Evolutionary conservation across 2,797 vertebrate genomes (phyloP).

Genomic region (Heteromormyrus szaboi): DNA sequence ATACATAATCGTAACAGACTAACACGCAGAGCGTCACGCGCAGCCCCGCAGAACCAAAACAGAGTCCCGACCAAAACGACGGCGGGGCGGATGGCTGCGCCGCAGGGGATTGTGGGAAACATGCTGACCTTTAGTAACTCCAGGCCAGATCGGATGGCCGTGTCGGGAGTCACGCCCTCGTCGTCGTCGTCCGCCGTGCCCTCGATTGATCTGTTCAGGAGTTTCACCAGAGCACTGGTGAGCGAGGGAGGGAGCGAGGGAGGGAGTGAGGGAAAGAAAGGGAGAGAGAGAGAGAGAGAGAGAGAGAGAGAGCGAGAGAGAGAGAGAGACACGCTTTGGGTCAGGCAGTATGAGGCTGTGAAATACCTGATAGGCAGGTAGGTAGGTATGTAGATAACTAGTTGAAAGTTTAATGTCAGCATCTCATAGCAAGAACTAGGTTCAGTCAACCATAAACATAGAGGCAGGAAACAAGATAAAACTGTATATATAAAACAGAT

Average conservation of each 20-base stretch:
- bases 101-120: neutral
- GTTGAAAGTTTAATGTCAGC: neutral
- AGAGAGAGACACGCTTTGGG: neutral
- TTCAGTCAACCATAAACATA: neutral
- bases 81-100: neutral
- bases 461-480: neutral
- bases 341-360: neutral
- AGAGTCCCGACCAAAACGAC: neutral
- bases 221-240: constrained; percentile 88
- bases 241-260: neutral
- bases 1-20: neutral
- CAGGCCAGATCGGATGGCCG: constrained; percentile 93
- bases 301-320: neutral
- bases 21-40: neutral
- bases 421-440: neutral
- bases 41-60: neutral
- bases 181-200: constrained; percentile 96
- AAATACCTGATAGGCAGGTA: neutral
- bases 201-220: constrained; percentile 96
- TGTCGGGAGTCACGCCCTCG: constrained; percentile 94
- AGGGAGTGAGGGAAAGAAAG: neutral
- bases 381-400: neutral
- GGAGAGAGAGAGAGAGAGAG: neutral
- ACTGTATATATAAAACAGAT: neutral
- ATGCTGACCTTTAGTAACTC: constrained; percentile 90